These are phyloP conservation scores for Prosapia bicincta DNA, from an alignment of 2,888 invertebrate genomes.

Conservation along the genomic window DNA sequence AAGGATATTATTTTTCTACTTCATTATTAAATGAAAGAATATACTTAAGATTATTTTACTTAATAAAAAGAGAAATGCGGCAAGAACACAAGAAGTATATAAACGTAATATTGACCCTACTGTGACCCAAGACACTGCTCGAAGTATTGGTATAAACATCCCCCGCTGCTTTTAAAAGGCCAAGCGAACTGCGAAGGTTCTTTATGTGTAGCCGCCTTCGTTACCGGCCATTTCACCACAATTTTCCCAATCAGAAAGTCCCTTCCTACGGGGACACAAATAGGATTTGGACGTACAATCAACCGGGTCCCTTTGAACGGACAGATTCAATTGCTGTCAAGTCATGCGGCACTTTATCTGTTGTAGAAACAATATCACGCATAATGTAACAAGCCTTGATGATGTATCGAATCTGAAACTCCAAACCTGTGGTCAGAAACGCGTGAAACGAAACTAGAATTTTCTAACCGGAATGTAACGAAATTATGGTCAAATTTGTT, in stretches of 20 bases:
- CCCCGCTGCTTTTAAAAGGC: not conserved
- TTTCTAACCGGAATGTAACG: too few species aligned
- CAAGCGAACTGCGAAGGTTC: not conserved
- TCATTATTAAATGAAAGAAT: too few species aligned
- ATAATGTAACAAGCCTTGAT: not conserved
- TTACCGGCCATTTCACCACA: constrained; percentile 26
- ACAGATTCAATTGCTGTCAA: not conserved
- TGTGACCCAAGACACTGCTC: too few species aligned
- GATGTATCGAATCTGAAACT: too few species aligned
- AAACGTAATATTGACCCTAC: too few species aligned
- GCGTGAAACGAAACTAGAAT: too few species aligned
- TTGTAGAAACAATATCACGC: not conserved
- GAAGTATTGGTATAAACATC: not conserved
- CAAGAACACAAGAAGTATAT: too few species aligned
- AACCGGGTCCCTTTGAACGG: not conserved
- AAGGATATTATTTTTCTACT: too few species aligned
- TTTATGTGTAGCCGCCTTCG: not conserved
- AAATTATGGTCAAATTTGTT: too few species aligned
- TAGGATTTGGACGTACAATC: constrained; percentile 14
- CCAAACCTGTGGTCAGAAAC: too few species aligned
- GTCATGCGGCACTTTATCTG: not conserved
- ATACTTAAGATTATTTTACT: too few species aligned
- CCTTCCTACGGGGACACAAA: not conserved
- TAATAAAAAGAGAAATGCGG: too few species aligned
- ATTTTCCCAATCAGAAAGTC: constrained; percentile 26